A percentile compares a stretch with the other conserved stretches of the same genome.
These are phyloP conservation scores for Gisinianus flammeolus DNA, from an alignment of 2,888 invertebrate genomes.

Conservation along the genomic window DNA sequence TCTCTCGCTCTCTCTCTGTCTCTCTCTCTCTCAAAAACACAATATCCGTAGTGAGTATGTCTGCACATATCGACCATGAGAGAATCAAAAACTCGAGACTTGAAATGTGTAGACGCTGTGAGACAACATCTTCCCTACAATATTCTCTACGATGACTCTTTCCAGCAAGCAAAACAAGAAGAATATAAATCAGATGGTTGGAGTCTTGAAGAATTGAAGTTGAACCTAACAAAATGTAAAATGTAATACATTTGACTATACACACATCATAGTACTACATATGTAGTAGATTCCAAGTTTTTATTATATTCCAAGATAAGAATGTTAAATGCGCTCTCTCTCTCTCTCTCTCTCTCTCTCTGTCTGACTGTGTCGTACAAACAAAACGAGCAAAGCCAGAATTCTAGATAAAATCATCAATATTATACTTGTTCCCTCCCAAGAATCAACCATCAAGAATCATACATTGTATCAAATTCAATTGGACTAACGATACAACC, in stretches of 20 bases:
- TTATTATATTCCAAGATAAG: neutral
- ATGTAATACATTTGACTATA: neutral
- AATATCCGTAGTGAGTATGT: too few species aligned
- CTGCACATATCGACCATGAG: too few species aligned
- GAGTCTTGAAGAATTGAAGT: neutral
- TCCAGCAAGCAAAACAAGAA: neutral
- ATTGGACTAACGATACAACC: slow-evolving; percentile 10
- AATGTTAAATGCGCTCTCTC: neutral
- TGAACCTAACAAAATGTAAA: neutral
- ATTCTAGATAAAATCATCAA: neutral
- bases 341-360: too few species aligned
- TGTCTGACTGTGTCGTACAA: too few species aligned
- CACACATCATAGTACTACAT: neutral
- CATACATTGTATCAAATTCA: too few species aligned
- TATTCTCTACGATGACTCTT: neutral
- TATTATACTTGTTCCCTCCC: neutral
- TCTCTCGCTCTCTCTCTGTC: too few species aligned
- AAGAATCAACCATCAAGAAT: too few species aligned
- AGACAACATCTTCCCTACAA: too few species aligned
- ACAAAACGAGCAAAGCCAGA: neutral
- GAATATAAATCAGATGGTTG: neutral
- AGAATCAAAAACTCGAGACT: too few species aligned
- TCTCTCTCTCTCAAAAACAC: too few species aligned
- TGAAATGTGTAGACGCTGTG: too few species aligned
- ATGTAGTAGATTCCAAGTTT: neutral